phyloP scores from a whole-genome alignment of 2,797 vertebrate species.

The Neostethus bicornis region DNA sequence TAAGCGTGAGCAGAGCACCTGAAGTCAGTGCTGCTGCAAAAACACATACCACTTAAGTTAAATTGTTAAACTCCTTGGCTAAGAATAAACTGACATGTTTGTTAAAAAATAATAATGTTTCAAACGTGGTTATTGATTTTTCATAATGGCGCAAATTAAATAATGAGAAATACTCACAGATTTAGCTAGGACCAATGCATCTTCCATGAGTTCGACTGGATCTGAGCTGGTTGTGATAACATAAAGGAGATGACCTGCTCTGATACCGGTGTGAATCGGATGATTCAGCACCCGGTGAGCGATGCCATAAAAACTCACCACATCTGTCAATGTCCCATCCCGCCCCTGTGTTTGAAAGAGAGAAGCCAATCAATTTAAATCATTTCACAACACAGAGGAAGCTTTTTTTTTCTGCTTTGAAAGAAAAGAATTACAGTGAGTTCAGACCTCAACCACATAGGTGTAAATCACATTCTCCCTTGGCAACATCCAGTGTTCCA shows the following conservation, averaged over 20 bases:
- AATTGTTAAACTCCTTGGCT: no score
- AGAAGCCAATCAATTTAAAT: slow-evolving; percentile 9
- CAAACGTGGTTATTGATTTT: no score
- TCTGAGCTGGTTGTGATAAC: slow-evolving; percentile 83
- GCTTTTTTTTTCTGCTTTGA: neutral
- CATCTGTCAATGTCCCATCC: slow-evolving; percentile 84
- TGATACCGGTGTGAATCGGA: slow-evolving; percentile 86
- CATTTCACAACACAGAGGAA: neutral
- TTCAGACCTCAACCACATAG: slow-evolving; percentile 89
- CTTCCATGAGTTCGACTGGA: slow-evolving; percentile 87
- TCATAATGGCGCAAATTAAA: no score
- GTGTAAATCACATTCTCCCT: slow-evolving; percentile 91
- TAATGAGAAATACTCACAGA: slow-evolving; percentile 77
- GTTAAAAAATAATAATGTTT: neutral
- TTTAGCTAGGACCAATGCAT: slow-evolving; percentile 90
- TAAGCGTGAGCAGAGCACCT: no score
- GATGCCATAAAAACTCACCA: slow-evolving; percentile 91
- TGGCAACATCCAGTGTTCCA: slow-evolving; percentile 91
- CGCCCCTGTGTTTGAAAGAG: slow-evolving; percentile 69
- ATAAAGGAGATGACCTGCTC: slow-evolving; percentile 89
- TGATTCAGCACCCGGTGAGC: slow-evolving; percentile 91
- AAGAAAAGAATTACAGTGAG: neutral
- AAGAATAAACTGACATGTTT: no score
- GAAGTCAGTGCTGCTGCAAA: no score
- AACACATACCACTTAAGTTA: no score